Base-by-base conservation (phyloP, 2,113 vertebrate genomes). In the Onychorhynchus coronatus region DNA sequence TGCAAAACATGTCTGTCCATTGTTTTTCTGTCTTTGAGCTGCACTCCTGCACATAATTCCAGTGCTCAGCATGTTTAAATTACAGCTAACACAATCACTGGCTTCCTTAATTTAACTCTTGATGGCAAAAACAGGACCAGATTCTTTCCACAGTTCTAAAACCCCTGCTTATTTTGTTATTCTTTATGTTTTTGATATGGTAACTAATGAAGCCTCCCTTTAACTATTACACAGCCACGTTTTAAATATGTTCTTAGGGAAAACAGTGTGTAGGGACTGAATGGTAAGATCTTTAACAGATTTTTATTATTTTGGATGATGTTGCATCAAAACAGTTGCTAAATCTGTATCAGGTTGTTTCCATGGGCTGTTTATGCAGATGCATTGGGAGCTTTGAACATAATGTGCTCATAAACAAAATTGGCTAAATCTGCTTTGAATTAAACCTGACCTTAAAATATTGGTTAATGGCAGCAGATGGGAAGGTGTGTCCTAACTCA, bases 311-410 rank as follows among this genome's bases (percentile, higher is more conserved):
- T 90, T 78, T 81, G 31, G 50, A 63, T 59, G 37, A 55, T 65
- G 41, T 23, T 76, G 33, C 66, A 93, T 88, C 92, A 77, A 93
- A 96, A 87, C 85, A 39, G 94, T 93, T 86, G 58, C 78, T 82
- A 58, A 91, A 95, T 94, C 94, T 91, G 86, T 91, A 87, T 86
- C 89, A 86, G 94, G 89, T 89, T 76, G 82, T 91, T 95, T 95
- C 81, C 41, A 49, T 42, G 46, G 88, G 56, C 37, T 95, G 88
- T 89, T 93, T 84, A 56, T 89, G 61, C 75, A 93, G 73, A 90
- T 66, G 28, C 49, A 39, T 19, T 76, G 59, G 44, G 79, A 80
- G 74, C 76, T 94, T 96, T 89, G 80, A 94, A 68, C 80, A 89
- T 70, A 85, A 87, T 18, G n/a, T 39, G 49, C 91, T 89, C 11